Base-by-base conservation (phyloP, 2,888 invertebrate species). In the Acanthosepion esculentum region DNA sequence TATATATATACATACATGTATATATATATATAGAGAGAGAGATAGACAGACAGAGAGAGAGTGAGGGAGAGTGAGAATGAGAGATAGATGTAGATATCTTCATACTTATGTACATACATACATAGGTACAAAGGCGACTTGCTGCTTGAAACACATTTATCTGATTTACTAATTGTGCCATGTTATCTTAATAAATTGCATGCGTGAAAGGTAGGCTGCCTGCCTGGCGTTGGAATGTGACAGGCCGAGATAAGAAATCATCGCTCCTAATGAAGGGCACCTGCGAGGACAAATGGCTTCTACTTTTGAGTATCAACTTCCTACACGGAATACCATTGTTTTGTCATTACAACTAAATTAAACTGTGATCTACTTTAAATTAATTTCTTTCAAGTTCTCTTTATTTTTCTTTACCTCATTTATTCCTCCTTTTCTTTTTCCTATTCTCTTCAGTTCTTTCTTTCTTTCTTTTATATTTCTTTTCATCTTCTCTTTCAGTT, bases 171-270 rank as follows among this genome's bases (percentile, higher is more conserved):
- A 78, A 78, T 78, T 78, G n/a, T n/a, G 78, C 78, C n/a, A 78
- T 29, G 78, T 78, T 78, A 78, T 78, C 78, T 78, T 78, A 78
- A 33, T 78, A 78, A 78, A 78, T 78, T 78, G 78, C 78, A 78
- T 78, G n/a, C 78, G 78, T n/a, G 78, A n/a, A 33, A 33, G 78
- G 78, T 33, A n/a, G 78, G 33, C 78, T n/a, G 78, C 78, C 78
- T 78, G 78, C 78, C 78, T 78, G 78, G 78, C 78, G 78, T 78
- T 78, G 78, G 78, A 78, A 78, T 33, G 78, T 78, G 78, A 78
- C 78, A 78, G 78, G n/a, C 78, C 78, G n/a, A 78, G 78, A 78
- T 78, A 78, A 78, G 78, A 78, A n/a, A 78, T 78, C 78, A 78
- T 78, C 78, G 78, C 78, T 78, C 78, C 15, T 78, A 78, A 78